A percentile compares a stretch with the other conserved stretches of the same genome.
Evolutionary conservation across 2,888 invertebrate species (phyloP).

Genomic region (Eupithecia insigniata): DNA sequence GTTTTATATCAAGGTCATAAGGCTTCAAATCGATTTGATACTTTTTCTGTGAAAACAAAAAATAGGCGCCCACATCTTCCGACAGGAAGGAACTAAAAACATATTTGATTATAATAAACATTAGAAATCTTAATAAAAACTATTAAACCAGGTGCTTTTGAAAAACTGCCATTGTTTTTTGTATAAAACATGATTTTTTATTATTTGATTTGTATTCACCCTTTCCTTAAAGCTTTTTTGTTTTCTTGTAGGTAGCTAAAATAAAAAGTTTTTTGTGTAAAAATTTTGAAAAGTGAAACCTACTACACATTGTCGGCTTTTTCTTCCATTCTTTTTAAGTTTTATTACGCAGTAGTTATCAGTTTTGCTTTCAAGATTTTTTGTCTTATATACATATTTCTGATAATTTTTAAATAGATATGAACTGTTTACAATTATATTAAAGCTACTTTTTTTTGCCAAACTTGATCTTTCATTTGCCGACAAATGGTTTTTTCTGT

Average conservation of each 20-base stretch:
- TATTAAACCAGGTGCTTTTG: slow-evolving; percentile 74
- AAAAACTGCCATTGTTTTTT: slow-evolving; percentile 67
- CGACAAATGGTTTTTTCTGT: background rate
- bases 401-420: slow-evolving; percentile 3
- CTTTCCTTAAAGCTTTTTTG: slow-evolving; percentile 27
- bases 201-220: slow-evolving; percentile 64
- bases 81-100: slow-evolving; percentile 73
- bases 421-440: background rate
- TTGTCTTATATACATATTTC: background rate
- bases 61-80: slow-evolving; percentile 76
- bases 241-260: slow-evolving; percentile 21
- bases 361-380: slow-evolving; percentile 15
- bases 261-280: slow-evolving; percentile 41
- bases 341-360: slow-evolving; percentile 22
- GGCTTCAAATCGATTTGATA: slow-evolving; percentile 44
- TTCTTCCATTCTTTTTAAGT: slow-evolving; percentile 24
- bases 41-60: slow-evolving; percentile 62
- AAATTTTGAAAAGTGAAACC: slow-evolving; percentile 72
- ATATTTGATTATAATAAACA: slow-evolving; percentile 83
- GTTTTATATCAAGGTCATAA: slow-evolving; percentile 49
- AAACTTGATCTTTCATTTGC: slow-evolving; percentile 5
- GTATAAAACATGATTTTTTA: slow-evolving; percentile 45
- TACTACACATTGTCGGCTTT: slow-evolving; percentile 27
- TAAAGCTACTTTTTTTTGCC: background rate
- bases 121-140: slow-evolving; percentile 69